Evolutionary conservation across 92 coral and sea anemone species (phyloP), one percentile per base, ranked within the genome.

Genomic region (Ricordea florida): DNA sequence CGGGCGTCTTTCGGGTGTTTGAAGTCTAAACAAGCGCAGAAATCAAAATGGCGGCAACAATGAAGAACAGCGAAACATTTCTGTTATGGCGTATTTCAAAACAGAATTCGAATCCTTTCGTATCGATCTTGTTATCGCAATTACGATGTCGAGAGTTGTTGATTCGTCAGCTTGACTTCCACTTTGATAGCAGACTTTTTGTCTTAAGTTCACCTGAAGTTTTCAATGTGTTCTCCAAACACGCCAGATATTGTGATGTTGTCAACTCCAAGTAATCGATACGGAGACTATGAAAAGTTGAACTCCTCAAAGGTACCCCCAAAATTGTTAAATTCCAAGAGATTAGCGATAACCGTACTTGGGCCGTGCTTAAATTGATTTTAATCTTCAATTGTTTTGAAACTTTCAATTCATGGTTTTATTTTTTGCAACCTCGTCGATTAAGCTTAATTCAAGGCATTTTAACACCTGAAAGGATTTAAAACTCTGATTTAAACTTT

Each of bases 31-130:
- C n/a, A n/a, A n/a, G n/a, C n/a, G n/a, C n/a, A n/a, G n/a, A n/a
- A n/a, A n/a, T n/a, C n/a, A n/a, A n/a, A n/a, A n/a, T n/a, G n/a
- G n/a, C n/a, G n/a, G n/a, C n/a, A n/a, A n/a, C n/a, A n/a, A n/a
- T n/a, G n/a, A n/a, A n/a, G n/a, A n/a, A n/a, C n/a, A n/a, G n/a
- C n/a, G n/a, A n/a, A n/a, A n/a, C n/a, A n/a, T n/a, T n/a, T n/a
- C n/a, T n/a, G 21, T 30, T 55, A 70, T 70, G 77, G 77, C 77
- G 77, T 70, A 70, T 70, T 70, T 70, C 53, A 40, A 70, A 70
- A 17, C 67, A 36, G 25, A 62, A 42, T 10, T 28, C 10, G n/a
- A n/a, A n/a, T 17, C 40, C 15, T 69, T 25, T 53, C 36, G 17
- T 55, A 29, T 64, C 63, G 41, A 26, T 32, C 27, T 27, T 44